phyloP scores from a whole-genome alignment of 2,797 vertebrate species.

The Paratrypauchen microcephalus region DNA sequence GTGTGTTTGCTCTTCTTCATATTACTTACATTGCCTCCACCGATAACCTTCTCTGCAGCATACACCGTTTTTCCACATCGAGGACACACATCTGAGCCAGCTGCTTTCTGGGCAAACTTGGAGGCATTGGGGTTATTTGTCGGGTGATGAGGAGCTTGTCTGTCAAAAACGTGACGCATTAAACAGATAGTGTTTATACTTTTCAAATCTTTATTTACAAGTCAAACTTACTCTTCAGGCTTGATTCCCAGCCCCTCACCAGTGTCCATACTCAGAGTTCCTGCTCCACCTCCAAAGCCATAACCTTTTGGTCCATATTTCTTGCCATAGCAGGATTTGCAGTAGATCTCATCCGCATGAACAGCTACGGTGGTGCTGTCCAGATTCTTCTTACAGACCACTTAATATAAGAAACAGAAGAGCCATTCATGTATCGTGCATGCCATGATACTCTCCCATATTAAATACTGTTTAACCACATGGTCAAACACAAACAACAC shows the following conservation, averaged over 20 bases:
- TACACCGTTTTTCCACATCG: slow-evolving; percentile 89
- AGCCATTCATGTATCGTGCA: too few species aligned
- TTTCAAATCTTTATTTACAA: not conserved
- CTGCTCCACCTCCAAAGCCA: slow-evolving; percentile 89
- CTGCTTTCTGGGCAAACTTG: slow-evolving; percentile 85
- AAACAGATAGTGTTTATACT: not conserved
- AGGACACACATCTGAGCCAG: slow-evolving; percentile 85
- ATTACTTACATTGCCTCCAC: slow-evolving; percentile 89
- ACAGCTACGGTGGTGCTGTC: slow-evolving; percentile 96
- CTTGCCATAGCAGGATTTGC: slow-evolving; percentile 96
- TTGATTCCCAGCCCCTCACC: slow-evolving; percentile 90
- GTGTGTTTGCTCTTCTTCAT: not conserved
- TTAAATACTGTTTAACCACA: too few species aligned
- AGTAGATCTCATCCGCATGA: slow-evolving; percentile 94
- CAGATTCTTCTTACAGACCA: slow-evolving; percentile 95
- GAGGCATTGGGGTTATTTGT: slow-evolving; percentile 87
- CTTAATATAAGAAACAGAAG: slow-evolving; percentile 57
- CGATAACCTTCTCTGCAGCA: slow-evolving; percentile 93
- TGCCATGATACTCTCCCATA: too few species aligned
- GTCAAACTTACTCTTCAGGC: slow-evolving; percentile 82
- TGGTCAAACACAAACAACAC: too few species aligned
- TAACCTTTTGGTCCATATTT: slow-evolving; percentile 98
- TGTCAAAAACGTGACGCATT: slow-evolving; percentile 43
- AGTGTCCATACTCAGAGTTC: slow-evolving; percentile 90
- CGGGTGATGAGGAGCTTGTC: slow-evolving; percentile 78